A percentile compares a stretch with the other conserved stretches of the same genome.
These are phyloP conservation scores for Trissolcus basalis DNA, from an alignment of 1,140 invertebrate genomes.

Conservation along the genomic window DNA sequence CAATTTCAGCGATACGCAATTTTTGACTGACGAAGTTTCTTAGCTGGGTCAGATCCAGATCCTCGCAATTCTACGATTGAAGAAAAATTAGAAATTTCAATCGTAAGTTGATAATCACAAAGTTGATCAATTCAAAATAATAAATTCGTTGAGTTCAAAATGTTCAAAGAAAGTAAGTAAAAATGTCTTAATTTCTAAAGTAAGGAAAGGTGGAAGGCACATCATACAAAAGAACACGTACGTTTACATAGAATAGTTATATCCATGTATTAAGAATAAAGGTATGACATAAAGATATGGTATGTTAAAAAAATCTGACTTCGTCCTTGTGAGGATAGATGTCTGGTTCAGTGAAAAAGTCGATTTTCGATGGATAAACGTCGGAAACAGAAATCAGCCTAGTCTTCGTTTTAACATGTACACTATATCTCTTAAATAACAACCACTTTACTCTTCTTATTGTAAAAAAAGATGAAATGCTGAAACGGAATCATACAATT, in stretches of 20 bases:
- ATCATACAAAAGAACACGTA: conserved; percentile 29
- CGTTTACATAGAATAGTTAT: conserved; percentile 61
- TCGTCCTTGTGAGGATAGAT: conserved; percentile 34
- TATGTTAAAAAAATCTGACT: conserved; percentile 54
- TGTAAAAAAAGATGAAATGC: conserved; percentile 63
- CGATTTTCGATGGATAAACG: conserved; percentile 57
- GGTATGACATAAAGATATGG: conserved; percentile 66
- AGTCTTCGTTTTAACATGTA: conserved; percentile 51
- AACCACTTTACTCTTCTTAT: conserved; percentile 50
- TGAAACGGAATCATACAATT: conserved; percentile 61
- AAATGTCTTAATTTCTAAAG: neutral
- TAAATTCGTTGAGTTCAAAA: conserved; percentile 7
- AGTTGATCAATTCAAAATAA: neutral
- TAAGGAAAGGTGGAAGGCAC: conserved; percentile 1
- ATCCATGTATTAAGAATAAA: conserved; percentile 70
- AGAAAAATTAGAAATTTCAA: conserved; percentile 10
- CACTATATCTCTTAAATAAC: conserved; percentile 63
- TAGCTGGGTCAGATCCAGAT: conserved; percentile 58
- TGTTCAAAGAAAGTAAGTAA: neutral
- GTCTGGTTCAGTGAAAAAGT: conserved; percentile 53
- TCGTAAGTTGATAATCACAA: no score
- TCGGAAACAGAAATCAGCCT: conserved; percentile 51
- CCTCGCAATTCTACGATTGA: conserved; percentile 14
- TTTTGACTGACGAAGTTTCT: conserved; percentile 57
- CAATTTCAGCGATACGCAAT: conserved; percentile 61